Conservation (phyloP, 2,888 invertebrate species). For the Sipha maydis region DNA sequence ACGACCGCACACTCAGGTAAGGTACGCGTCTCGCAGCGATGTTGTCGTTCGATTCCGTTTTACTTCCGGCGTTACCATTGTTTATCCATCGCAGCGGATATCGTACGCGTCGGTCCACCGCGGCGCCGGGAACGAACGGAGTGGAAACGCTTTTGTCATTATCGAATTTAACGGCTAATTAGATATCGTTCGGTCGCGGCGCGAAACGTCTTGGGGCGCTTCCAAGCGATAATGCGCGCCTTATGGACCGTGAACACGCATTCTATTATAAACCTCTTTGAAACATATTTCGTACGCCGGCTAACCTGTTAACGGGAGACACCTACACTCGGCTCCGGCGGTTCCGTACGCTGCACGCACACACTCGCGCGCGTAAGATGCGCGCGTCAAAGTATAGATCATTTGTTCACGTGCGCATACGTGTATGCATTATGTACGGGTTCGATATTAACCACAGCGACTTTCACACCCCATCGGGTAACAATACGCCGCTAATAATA, state of each 20-base stretch:
- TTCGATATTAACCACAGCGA: background rate
- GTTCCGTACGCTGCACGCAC: background rate
- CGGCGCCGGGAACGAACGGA: background rate
- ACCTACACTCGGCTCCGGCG: background rate
- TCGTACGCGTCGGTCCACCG: background rate
- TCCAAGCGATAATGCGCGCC: constrained; percentile 48
- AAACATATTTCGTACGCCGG: background rate
- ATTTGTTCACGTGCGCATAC: no score
- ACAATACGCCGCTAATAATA: background rate
- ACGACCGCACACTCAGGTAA: no score
- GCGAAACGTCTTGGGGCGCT: constrained; percentile 50
- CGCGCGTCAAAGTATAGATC: no score
- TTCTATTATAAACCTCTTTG: background rate
- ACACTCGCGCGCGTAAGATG: no score
- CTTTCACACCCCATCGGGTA: constrained; percentile 15
- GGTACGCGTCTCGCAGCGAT: no score
- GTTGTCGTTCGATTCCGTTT: no score
- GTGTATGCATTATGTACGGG: background rate
- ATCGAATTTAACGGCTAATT: constrained; percentile 62
- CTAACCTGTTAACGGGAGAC: background rate
- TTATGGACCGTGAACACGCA: constrained; percentile 50
- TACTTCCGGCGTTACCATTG: no score
- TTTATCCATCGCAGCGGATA: no score
- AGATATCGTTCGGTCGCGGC: constrained; percentile 53
- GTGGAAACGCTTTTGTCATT: constrained; percentile 51